Percentiles rank a stretch among this genome's conserved stretches.
Evolutionary conservation across 2,797 vertebrate genomes (phyloP).

Genomic region (Sphaeramia orbicularis): DNA sequence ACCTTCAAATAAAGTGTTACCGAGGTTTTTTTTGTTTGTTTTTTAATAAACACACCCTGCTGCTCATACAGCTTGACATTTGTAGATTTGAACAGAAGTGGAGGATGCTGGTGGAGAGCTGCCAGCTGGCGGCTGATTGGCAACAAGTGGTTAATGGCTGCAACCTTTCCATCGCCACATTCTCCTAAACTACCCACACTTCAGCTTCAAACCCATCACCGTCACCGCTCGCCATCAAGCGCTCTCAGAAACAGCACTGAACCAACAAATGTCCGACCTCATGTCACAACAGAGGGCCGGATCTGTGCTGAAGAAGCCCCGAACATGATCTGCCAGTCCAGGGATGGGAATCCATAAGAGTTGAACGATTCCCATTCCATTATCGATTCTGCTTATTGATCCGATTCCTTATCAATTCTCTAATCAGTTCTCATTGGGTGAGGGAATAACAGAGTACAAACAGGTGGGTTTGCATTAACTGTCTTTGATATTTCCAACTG

Average conservation of each 20-base stretch:
- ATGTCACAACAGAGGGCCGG: slow-evolving; percentile 19
- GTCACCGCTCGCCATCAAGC: slow-evolving; percentile 9
- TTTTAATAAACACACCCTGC: slow-evolving; percentile 4
- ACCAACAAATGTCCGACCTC: slow-evolving; percentile 17
- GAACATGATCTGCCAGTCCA: too few species aligned
- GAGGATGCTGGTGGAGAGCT: slow-evolving; percentile 29
- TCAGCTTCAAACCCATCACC: slow-evolving; percentile 12
- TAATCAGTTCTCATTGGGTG: too few species aligned
- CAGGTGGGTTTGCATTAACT: too few species aligned
- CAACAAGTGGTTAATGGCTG: slow-evolving; percentile 27
- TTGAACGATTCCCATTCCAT: too few species aligned
- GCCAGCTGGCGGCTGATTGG: slow-evolving; percentile 50
- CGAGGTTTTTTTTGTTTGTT: too few species aligned
- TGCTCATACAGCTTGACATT: slow-evolving; percentile 35
- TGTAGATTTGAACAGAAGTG: slow-evolving; percentile 25
- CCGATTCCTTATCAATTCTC: too few species aligned
- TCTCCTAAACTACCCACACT: slow-evolving; percentile 1
- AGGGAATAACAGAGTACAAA: too few species aligned
- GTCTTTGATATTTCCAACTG: too few species aligned
- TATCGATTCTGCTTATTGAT: too few species aligned
- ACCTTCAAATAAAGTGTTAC: too few species aligned
- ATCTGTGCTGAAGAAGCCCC: slow-evolving; percentile 21
- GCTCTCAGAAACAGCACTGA: slow-evolving; percentile 13
- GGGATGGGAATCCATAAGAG: too few species aligned
- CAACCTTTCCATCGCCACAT: slow-evolving; percentile 17